These are phyloP conservation scores for Tangara arthus DNA, from an alignment of 2,797 vertebrate species.

Conservation along the genomic window DNA sequence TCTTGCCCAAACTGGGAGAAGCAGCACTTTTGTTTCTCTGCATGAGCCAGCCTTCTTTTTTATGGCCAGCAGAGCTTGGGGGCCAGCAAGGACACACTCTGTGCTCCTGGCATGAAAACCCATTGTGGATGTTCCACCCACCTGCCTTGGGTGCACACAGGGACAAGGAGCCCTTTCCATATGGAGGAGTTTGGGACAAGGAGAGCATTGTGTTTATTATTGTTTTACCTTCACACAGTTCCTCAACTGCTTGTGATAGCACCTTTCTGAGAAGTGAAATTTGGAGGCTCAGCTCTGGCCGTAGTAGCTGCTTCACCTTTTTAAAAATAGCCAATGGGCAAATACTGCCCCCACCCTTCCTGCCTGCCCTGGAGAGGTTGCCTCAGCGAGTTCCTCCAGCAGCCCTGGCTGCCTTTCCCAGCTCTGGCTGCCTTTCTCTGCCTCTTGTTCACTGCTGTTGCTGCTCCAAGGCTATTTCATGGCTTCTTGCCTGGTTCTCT, in stretches of 20 bases:
- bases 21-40: neutral
- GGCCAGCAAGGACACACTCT: rapidly evolving
- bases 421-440: neutral
- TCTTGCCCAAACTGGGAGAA: neutral
- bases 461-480: neutral
- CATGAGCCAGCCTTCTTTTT: neutral
- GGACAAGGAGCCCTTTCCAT: rapidly evolving
- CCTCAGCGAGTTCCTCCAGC: neutral
- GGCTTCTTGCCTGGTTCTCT: neutral
- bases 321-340: neutral
- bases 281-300: neutral
- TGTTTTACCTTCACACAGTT: neutral
- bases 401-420: neutral
- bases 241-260: neutral
- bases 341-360: neutral
- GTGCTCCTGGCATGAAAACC: neutral
- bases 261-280: neutral
- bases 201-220: rapidly evolving
- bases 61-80: rapidly evolving
- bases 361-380: neutral
- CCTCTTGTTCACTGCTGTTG: neutral
- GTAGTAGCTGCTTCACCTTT: neutral
- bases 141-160: neutral
- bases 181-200: neutral
- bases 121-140: rapidly evolving